Base-by-base conservation (phyloP, 1,140 invertebrate genomes). In the Gryon sp. region DNA sequence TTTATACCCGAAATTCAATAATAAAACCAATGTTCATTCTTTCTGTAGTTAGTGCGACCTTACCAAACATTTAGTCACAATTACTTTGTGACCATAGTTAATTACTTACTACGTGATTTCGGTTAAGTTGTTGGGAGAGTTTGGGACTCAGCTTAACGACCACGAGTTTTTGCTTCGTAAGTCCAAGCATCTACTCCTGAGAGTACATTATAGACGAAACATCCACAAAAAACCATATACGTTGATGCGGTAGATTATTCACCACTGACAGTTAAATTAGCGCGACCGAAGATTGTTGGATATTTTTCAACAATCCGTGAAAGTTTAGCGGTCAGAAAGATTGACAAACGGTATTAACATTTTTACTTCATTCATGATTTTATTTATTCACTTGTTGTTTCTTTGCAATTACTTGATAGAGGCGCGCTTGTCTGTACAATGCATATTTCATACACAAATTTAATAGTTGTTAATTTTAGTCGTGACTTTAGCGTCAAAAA, bases 201-300 rank as follows among this genome's bases (percentile, higher is more conserved):
- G 32, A 15, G 14, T 34, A 26, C 30, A 36, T 48, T 69, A 50
- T 60, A 24, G 48, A 55, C 11, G 46, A 38, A 34, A 36, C 41
- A 22, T 30, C 12, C n/a, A 36, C 63, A 68, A 62, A 69, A 69
- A 62, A 28, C 16, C 11, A 26, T n/a, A n/a, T n/a, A n/a, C 6
- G 48, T 24, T 16, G 50, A 59, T 53, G 26, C 36, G 32, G 26
- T 24, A 40, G 73, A 76, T 70, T 76, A 70, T 30, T 76, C 52
- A 76, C 43, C 45, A 59, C 65, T 65, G 73, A 70, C 73, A 76
- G 59, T 76, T 76, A 76, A 65, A 76, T 76, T 70, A 76, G 43
- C 38, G 11, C 45, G 45, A 24, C 14, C 12, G 36, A 52, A 65
- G 53, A 63, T 65, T 24, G 41, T 26, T 12, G 24, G 32, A 9